Base-by-base conservation (phyloP, 2,888 invertebrate genomes). In the Nasonia oneida region DNA sequence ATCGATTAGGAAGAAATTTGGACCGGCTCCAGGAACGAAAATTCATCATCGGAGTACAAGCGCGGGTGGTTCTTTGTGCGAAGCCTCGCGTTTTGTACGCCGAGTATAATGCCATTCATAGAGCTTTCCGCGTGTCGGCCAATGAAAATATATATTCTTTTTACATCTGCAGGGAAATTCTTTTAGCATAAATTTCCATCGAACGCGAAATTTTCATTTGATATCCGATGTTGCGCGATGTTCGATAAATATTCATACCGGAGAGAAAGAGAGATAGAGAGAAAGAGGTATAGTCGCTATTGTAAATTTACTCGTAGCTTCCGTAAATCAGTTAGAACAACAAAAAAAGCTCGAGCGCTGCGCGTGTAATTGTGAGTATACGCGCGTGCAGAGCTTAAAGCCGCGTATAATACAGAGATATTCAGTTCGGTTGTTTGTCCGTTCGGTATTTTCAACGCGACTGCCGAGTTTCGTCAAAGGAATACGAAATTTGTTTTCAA, bases 241-340 rank as follows among this genome's bases (percentile, higher is more conserved):
- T 53, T 33, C 70, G 50, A 79, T 79, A 70, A 79, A 81, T 80
- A 73, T 80, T 80, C 71, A 80, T 80, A 23, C 8, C 18, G 10
- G 23, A 42, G 42, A 42, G 42, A 8, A 0, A 42, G 42, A 5
- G 5, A 5, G 42, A 39, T 23, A 29, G 29, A 29, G 47, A 47
- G 47, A 10, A n/a, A 64, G 33, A 67, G 47, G 2, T 15, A 10
- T 15, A 53, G 61, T 61, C n/a, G 37, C 12, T 77, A 61, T 61
- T 57, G 61, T 61, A 61, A 57, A 77, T 77, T 57, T 77, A 61
- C 33, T 77, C 39, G 29, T 33, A 50, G 53, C 3, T 53, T 53
- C 33, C 53, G 33, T 75, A 75, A 75, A 75, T 75, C 76, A 77
- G 37, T 77, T 77, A 14, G 29, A 50, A 29, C 15, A 75, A 50